Conservation (phyloP, 1,140 invertebrate genomes). For the Lasioglossum baleicum region DNA sequence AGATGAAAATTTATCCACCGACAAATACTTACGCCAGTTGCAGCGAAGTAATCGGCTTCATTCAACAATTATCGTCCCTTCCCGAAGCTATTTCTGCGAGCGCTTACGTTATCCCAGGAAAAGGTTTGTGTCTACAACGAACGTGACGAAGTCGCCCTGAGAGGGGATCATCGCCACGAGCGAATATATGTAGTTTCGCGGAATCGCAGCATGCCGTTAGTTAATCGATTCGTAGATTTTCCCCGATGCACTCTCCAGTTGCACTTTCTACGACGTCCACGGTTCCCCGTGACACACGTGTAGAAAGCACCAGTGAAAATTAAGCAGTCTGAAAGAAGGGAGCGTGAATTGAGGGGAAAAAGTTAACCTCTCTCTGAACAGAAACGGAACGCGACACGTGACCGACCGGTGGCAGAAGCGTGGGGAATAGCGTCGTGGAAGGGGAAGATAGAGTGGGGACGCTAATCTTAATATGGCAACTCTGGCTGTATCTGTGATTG, state of each 20-base stretch:
- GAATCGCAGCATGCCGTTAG: neutral
- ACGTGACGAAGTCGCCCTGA: neutral
- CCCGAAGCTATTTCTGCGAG: neutral
- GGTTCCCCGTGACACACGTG: neutral
- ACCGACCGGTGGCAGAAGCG: too few relatives aligned
- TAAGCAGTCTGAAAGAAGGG: neutral
- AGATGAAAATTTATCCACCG: constrained; percentile 3
- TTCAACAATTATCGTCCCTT: constrained; percentile 6
- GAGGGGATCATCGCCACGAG: neutral
- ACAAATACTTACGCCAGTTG: neutral
- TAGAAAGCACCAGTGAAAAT: neutral
- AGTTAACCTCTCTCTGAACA: too few relatives aligned
- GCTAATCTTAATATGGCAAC: too few relatives aligned
- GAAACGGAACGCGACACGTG: too few relatives aligned
- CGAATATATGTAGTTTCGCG: neutral
- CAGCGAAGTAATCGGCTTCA: neutral
- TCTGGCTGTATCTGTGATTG: too few relatives aligned
- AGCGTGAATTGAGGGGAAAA: too few relatives aligned
- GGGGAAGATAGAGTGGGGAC: too few relatives aligned
- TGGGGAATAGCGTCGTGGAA: too few relatives aligned
- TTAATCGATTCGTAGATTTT: constrained; percentile 4
- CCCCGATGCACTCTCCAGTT: neutral
- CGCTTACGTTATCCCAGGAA: constrained; percentile 3
- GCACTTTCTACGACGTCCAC: neutral
- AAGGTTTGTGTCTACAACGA: neutral